Percentiles rank a stretch among this genome's conserved stretches.
Conservation (phyloP, 1,140 invertebrate species). For the Spodoptera litura region DNA sequence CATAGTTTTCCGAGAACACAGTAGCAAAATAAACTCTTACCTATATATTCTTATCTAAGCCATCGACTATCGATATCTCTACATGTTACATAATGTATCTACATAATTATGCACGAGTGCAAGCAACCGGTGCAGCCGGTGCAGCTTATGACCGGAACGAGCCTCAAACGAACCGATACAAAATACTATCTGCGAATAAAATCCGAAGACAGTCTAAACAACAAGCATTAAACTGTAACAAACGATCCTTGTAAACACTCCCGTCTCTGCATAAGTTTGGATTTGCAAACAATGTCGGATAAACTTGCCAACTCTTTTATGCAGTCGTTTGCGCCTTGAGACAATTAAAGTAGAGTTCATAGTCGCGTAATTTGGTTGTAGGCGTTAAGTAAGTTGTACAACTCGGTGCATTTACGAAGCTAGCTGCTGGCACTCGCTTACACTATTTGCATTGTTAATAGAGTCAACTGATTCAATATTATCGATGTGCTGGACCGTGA, state of each 20-base stretch:
- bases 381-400: conserved; percentile 53
- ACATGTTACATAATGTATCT: not conserved
- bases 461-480: conserved; percentile 76
- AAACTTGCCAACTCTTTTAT: conserved; percentile 58
- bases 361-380: conserved; percentile 6
- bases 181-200: conserved; percentile 58
- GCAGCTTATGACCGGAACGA: not conserved
- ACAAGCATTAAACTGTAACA: conserved; percentile 75
- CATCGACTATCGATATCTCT: conserved; percentile 6
- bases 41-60: not conserved
- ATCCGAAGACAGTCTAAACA: conserved; percentile 72
- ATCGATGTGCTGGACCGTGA: conserved; percentile 60
- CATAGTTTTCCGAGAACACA: not conserved
- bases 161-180: conserved; percentile 28
- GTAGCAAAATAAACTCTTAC: not conserved
- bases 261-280: conserved; percentile 73
- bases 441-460: conserved; percentile 79
- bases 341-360: conserved; percentile 44
- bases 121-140: not conserved
- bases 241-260: conserved; percentile 76
- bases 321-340: conserved; percentile 34
- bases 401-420: conserved; percentile 72
- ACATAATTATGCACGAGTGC: not conserved
- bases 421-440: conserved; percentile 61
- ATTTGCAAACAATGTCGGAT: conserved; percentile 72